These are phyloP conservation scores for Epinephelus malabaricus DNA, from an alignment of 2,797 vertebrate species.

Conservation along the genomic window DNA sequence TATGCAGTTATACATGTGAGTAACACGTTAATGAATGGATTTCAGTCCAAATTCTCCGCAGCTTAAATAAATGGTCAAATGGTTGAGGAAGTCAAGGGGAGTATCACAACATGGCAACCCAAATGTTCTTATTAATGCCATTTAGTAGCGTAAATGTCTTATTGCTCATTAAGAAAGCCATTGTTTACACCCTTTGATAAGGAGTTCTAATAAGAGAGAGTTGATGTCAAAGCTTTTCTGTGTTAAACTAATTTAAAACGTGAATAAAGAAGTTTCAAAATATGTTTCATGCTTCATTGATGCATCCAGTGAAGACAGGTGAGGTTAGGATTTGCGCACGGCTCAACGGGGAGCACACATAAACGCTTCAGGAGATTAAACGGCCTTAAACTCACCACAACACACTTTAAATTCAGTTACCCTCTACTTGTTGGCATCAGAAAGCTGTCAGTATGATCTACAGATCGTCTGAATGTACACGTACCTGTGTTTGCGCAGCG, in stretches of 20 bases:
- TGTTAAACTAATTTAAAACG: background rate
- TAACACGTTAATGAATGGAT: no score
- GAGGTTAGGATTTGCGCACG: background rate
- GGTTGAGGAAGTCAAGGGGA: background rate
- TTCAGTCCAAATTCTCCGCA: no score
- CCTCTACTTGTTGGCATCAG: no score
- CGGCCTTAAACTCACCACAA: background rate
- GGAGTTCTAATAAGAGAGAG: no score
- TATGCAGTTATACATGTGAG: background rate
- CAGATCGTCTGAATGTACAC: background rate
- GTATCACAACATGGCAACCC: slow-evolving; percentile 16
- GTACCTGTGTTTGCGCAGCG: slow-evolving; percentile 40
- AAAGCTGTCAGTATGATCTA: background rate
- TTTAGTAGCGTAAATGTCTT: no score
- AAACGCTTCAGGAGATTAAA: background rate
- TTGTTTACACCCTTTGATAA: background rate
- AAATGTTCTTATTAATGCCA: background rate
- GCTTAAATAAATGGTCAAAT: no score
- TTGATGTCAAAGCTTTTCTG: no score
- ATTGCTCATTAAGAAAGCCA: background rate
- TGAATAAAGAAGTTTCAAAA: accelerated
- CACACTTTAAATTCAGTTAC: background rate
- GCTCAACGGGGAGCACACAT: background rate
- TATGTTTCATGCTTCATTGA: background rate
- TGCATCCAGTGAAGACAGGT: slow-evolving; percentile 23